Percentiles rank a stretch among this genome's conserved stretches.
Evolutionary conservation across 1,140 invertebrate species (phyloP).

Genomic region (Drosophila micromelanica): DNA sequence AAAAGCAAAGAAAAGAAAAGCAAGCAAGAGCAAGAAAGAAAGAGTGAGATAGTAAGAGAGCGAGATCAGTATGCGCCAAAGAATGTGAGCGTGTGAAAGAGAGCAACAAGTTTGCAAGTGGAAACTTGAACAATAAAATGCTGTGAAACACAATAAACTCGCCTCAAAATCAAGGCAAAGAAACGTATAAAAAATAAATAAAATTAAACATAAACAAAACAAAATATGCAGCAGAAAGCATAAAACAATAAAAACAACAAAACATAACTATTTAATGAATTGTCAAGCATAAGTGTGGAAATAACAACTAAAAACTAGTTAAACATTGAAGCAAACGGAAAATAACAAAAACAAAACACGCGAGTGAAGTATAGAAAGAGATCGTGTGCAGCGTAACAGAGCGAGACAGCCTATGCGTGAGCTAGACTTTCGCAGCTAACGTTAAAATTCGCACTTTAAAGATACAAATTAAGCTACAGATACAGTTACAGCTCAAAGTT

Average conservation of each 20-base stretch:
- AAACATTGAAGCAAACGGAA: constrained; percentile 47
- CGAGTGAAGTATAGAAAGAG: constrained; percentile 61
- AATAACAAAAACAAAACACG: constrained; percentile 50
- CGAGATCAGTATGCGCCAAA: constrained; percentile 41
- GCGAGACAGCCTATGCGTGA: constrained; percentile 55
- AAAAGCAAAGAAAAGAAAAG: constrained; percentile 5
- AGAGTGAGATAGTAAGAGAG: constrained; percentile 20
- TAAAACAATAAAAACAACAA: constrained; percentile 2
- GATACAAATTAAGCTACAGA: constrained; percentile 36
- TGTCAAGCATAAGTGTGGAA: neutral
- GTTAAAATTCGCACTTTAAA: constrained; percentile 55
- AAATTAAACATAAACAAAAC: constrained; percentile 18
- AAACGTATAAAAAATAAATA: constrained; percentile 29
- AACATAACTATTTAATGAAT: constrained; percentile 23
- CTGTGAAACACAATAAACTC: constrained; percentile 65
- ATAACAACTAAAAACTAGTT: constrained; percentile 52
- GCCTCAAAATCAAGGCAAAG: constrained; percentile 42
- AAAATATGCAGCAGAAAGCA: constrained; percentile 19
- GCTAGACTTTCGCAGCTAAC: constrained; percentile 66
- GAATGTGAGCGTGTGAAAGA: constrained; percentile 45
- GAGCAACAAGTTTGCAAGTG: constrained; percentile 78
- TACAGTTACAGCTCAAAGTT: constrained; percentile 26
- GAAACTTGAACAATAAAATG: constrained; percentile 81
- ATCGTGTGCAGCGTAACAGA: constrained; percentile 40
- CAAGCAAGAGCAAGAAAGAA: constrained; percentile 23